These are phyloP conservation scores for Stramonita haemastoma DNA, from an alignment of 2,888 invertebrate genomes.

Conservation along the genomic window DNA sequence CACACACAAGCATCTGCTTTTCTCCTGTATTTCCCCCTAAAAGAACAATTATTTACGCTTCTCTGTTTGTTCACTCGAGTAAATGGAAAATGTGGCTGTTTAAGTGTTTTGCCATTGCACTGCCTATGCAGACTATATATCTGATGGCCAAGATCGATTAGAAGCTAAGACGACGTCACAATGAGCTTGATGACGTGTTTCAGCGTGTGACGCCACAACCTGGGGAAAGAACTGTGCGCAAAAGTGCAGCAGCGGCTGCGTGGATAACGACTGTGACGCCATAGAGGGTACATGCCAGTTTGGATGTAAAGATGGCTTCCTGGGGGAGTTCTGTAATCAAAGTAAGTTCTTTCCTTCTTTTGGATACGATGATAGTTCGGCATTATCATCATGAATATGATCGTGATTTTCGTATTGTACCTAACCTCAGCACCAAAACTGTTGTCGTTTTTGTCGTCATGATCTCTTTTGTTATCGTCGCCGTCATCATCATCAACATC, in stretches of 20 bases:
- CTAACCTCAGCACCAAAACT: no score
- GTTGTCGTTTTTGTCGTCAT: no score
- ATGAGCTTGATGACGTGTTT: not conserved
- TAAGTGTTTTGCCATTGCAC: not conserved
- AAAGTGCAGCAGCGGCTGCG: constrained; percentile 38
- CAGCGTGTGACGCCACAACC: constrained; percentile 30
- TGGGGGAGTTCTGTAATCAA: constrained; percentile 40
- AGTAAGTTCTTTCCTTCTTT: constrained; percentile 37
- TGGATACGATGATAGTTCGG: no score
- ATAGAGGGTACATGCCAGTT: constrained; percentile 43
- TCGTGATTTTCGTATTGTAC: no score
- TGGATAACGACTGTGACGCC: constrained; percentile 41
- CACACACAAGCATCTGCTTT: no score
- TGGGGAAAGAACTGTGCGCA: constrained; percentile 41
- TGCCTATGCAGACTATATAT: not conserved
- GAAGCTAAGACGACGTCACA: not conserved
- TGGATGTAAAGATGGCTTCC: constrained; percentile 46
- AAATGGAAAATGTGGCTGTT: not conserved
- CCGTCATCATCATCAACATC: not conserved
- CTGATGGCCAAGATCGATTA: not conserved
- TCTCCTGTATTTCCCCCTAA: no score
- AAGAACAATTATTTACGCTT: no score
- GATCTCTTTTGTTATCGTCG: no score
- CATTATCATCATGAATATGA: no score
- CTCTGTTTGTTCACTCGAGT: no score